These are phyloP conservation scores for Anniella stebbinsi DNA, from an alignment of 2,797 vertebrate species.

Conservation along the genomic window DNA sequence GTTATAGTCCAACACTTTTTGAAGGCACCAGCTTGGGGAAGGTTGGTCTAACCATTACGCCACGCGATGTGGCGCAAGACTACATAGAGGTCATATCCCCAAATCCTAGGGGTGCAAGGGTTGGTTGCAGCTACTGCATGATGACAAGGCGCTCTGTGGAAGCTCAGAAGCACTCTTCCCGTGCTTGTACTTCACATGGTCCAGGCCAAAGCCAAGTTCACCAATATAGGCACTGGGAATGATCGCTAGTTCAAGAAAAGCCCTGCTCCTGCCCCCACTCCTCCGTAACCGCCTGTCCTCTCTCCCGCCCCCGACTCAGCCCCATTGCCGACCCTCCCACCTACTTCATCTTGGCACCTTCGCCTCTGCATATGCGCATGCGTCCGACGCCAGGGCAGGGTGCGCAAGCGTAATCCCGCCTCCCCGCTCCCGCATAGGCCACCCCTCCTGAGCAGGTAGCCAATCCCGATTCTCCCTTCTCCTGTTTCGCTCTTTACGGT, in stretches of 20 bases:
- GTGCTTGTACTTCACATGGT: not conserved
- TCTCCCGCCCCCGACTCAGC: no score
- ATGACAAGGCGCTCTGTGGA: not conserved
- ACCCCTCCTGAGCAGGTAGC: not conserved
- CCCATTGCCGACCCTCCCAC: not conserved
- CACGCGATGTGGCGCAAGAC: not conserved
- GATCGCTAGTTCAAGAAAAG: not conserved
- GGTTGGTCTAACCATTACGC: not conserved
- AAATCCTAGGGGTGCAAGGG: no score
- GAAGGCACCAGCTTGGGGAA: not conserved
- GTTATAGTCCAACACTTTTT: not conserved
- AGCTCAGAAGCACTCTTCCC: not conserved
- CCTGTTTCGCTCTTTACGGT: not conserved
- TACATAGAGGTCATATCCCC: not conserved
- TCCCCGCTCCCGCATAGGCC: not conserved
- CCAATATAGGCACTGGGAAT: not conserved
- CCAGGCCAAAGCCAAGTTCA: not conserved
- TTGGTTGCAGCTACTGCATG: no score
- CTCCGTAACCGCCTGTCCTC: no score
- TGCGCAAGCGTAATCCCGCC: not conserved
- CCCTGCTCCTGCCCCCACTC: no score
- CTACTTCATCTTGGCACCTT: slow-evolving; percentile 21
- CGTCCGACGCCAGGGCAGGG: rapidly evolving
- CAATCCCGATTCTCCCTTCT: not conserved
- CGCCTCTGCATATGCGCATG: not conserved